Conservation (phyloP, 2,797 vertebrate genomes). For the Petrocephalus sullivani region DNA sequence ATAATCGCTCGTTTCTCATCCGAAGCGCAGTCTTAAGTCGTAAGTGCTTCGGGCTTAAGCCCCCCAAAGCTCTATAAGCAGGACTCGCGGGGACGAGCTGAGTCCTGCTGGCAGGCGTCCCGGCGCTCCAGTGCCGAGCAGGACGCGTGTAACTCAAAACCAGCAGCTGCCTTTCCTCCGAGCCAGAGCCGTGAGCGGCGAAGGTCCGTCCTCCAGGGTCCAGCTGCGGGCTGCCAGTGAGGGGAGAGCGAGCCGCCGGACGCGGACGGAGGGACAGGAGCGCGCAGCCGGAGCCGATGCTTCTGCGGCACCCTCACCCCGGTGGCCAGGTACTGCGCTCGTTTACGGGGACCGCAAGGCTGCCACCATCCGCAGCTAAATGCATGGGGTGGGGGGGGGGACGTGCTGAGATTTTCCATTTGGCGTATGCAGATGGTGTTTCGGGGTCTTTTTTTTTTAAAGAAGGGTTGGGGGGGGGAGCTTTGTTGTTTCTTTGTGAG, state of each 20-base stretch:
- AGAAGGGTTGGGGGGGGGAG: not conserved
- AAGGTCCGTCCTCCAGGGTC: conserved; percentile 9
- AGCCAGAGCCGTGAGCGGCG: not conserved
- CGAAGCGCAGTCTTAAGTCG: not conserved
- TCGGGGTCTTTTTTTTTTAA: not conserved
- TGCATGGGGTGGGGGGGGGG: not conserved
- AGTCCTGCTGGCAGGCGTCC: not conserved
- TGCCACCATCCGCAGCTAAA: not conserved
- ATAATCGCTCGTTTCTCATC: not conserved
- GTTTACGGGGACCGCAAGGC: not conserved
- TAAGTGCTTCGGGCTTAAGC: not conserved
- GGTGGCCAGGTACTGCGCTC: conserved; percentile 73
- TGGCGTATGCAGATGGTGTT: not conserved
- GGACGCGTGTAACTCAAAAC: conserved; percentile 15
- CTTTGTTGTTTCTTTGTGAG: not conserved
- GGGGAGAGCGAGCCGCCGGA: not conserved
- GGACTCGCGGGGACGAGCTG: not conserved
- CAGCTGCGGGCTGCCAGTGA: not conserved
- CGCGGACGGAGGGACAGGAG: not conserved
- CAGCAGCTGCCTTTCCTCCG: conserved; percentile 1
- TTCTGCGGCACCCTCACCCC: conserved; percentile 70
- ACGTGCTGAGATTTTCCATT: not conserved
- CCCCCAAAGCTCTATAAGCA: not conserved
- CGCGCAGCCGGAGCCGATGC: conserved; percentile 58
- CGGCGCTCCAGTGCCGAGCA: not conserved